phyloP scores from a whole-genome alignment of 2,113 vertebrate species.

The human region GRCh38 chr4:185184001-185184500 shows the following conservation, averaged over 20 bases:
- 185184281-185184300: background rate
- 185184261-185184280: background rate
- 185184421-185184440: background rate
- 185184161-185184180: background rate
- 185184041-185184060: background rate
- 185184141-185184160: background rate
- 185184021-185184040: background rate
- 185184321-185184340: background rate
- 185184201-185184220: background rate
- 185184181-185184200: background rate
- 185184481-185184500: background rate
- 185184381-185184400: background rate
- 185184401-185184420: background rate
- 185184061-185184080: background rate
- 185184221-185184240: background rate
- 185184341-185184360: background rate
- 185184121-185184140: background rate
- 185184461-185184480: background rate
- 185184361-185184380: background rate
- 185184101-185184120: background rate
- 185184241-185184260: background rate
- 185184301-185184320: background rate
- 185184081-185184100: background rate
- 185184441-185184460: background rate
- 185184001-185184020: background rate